Evolutionary conservation across 2,888 invertebrate species (phyloP).

Genomic region (Cheilosia scutellata): DNA sequence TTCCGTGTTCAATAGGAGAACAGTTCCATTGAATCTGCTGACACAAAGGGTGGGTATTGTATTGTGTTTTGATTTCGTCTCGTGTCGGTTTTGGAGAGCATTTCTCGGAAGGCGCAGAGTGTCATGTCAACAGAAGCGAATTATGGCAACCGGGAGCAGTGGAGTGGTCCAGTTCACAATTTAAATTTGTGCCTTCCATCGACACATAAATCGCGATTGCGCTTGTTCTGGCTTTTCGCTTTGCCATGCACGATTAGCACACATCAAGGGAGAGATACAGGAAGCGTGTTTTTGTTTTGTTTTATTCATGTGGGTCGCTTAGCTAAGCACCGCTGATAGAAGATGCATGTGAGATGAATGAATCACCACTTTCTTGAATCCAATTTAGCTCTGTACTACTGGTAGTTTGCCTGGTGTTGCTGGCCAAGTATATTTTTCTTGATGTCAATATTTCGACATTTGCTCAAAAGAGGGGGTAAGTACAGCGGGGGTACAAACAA

Average conservation of each 20-base stretch:
- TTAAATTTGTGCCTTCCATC: conserved; percentile 46
- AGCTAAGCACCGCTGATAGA: conserved; percentile 1
- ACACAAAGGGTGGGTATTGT: conserved; percentile 68
- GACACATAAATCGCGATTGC: conserved; percentile 54
- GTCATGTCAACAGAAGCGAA: conserved; percentile 10
- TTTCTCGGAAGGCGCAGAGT: conserved; percentile 40
- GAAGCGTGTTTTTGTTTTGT: conserved; percentile 23
- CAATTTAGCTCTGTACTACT: neutral
- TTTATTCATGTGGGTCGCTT: conserved; percentile 27
- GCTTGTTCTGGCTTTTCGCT: neutral
- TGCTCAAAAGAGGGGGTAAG: too few relatives aligned
- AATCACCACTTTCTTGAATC: conserved; percentile 13
- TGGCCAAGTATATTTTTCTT: neutral
- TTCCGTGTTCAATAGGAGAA: conserved; percentile 57
- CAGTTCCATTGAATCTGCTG: conserved; percentile 57
- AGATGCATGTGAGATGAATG: conserved; percentile 8
- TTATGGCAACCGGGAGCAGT: neutral
- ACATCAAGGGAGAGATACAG: conserved; percentile 48
- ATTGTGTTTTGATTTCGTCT: conserved; percentile 44
- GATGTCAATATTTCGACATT: too few relatives aligned
- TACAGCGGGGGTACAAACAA: too few relatives aligned
- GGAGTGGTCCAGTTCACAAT: conserved; percentile 58
- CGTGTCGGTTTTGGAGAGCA: conserved; percentile 20
- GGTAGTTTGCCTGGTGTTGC: neutral
- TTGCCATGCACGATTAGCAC: conserved; percentile 34